Percentiles rank a stretch among this genome's conserved stretches.
These are phyloP conservation scores for Sitobion miscanthi DNA, from an alignment of 1,140 invertebrate species.

Conservation along the genomic window DNA sequence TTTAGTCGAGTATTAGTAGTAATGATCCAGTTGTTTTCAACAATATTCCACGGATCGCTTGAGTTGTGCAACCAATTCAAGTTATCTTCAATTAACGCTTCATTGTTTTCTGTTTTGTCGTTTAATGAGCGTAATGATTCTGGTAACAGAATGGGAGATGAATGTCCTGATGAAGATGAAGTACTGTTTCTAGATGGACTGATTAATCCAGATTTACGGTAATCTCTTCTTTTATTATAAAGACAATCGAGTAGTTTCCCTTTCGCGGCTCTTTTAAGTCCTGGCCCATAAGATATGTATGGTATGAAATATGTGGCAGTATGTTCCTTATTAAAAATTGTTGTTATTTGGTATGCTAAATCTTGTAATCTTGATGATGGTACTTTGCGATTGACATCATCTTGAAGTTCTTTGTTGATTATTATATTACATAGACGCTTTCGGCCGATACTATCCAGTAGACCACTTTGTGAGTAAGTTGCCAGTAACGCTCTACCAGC, in stretches of 20 bases:
- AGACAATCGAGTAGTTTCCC: background rate
- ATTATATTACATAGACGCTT: background rate
- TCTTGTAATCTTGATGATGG: background rate
- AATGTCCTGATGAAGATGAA: background rate
- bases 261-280: background rate
- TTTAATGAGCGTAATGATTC: background rate
- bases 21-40: no score
- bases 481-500: background rate
- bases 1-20: no score
- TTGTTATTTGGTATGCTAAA: background rate
- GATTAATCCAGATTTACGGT: background rate
- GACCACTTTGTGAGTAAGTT: background rate
- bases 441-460: background rate
- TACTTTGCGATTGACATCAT: background rate
- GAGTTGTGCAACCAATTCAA: background rate
- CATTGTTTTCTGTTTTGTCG: background rate
- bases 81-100: background rate
- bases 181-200: background rate
- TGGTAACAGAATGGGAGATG: background rate
- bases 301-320: background rate
- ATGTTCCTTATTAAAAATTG: background rate
- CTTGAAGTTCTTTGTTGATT: background rate
- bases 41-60: no score
- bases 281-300: background rate
- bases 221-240: background rate